phyloP scores from a whole-genome alignment of 2,888 invertebrate species.

The Oxyscelio sp. region DNA sequence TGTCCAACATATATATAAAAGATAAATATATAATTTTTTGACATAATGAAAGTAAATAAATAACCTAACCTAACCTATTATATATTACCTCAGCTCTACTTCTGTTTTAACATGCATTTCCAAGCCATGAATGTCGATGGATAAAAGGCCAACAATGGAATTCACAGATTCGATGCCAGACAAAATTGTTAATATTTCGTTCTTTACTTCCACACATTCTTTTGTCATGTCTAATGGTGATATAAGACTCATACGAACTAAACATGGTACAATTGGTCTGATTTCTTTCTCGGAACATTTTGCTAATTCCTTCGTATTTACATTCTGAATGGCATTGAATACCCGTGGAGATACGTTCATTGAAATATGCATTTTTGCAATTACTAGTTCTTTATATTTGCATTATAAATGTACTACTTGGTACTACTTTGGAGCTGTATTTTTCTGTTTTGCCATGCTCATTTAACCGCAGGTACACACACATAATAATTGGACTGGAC shows the following conservation, averaged over 20 bases:
- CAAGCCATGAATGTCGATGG: slow-evolving; percentile 97
- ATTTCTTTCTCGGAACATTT: slow-evolving; percentile 94
- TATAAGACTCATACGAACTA: slow-evolving; percentile 97
- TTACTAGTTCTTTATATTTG: slow-evolving; percentile 29
- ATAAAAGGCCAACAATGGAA: slow-evolving; percentile 96
- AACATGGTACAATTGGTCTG: slow-evolving; percentile 96
- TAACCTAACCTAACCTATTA: slow-evolving; percentile 47
- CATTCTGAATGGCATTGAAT: slow-evolving; percentile 94
- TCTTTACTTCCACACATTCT: slow-evolving; percentile 94
- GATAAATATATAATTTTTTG: too few species aligned
- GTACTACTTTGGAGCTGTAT: too few species aligned
- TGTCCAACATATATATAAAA: too few species aligned
- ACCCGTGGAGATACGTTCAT: slow-evolving; percentile 92
- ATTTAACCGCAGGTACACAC: too few species aligned
- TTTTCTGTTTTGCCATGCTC: too few species aligned
- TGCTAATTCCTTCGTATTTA: slow-evolving; percentile 93
- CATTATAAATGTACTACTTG: slow-evolving; percentile 31
- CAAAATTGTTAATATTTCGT: slow-evolving; percentile 95
- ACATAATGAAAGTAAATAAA: slow-evolving; percentile 10
- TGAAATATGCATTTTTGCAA: slow-evolving; percentile 78
- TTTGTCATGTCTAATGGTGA: slow-evolving; percentile 96
- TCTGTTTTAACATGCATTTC: slow-evolving; percentile 98
- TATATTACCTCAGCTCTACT: slow-evolving; percentile 92
- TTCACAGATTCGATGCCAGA: slow-evolving; percentile 98
- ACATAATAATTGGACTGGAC: too few species aligned